Percentiles rank a stretch among this genome's conserved stretches.
phyloP scores from a whole-genome alignment of 2,797 vertebrate species.

The Microctenopoma stevenorrisi region DNA sequence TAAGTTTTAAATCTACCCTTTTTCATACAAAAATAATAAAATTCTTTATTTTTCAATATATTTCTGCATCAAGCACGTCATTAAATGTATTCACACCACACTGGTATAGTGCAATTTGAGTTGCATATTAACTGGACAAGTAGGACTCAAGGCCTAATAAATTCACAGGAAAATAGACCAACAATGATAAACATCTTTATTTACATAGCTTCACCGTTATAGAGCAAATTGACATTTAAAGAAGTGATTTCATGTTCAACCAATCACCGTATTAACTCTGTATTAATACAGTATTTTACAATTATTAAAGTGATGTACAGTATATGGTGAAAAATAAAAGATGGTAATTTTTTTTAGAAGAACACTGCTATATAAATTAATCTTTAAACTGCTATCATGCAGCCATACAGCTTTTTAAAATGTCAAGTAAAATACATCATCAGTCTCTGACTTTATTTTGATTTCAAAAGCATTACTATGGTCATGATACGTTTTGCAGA shows the following conservation, averaged over 20 bases:
- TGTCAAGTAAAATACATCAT: slow-evolving; percentile 41
- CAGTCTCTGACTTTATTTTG: slow-evolving; percentile 9
- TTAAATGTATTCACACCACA: not conserved
- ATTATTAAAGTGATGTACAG: slow-evolving; percentile 51
- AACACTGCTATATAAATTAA: slow-evolving; percentile 56
- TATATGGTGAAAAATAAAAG: slow-evolving; percentile 24
- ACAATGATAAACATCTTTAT: slow-evolving; percentile 50
- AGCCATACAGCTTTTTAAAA: slow-evolving; percentile 4
- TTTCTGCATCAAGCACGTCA: not conserved
- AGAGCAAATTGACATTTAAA: slow-evolving; percentile 51
- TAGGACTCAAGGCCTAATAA: not conserved
- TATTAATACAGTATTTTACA: slow-evolving; percentile 72
- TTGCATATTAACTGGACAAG: slow-evolving; percentile 36
- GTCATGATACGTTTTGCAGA: slow-evolving; percentile 2
- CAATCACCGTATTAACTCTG: slow-evolving; percentile 40
- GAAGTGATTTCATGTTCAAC: slow-evolving; percentile 36
- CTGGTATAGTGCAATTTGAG: slow-evolving; percentile 5
- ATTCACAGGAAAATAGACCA: slow-evolving; percentile 27
- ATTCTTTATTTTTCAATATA: not conserved
- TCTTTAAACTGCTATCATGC: slow-evolving; percentile 29
- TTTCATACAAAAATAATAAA: slow-evolving; percentile 20
- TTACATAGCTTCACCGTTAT: slow-evolving; percentile 56
- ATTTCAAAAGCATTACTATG: slow-evolving; percentile 2
- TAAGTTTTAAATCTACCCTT: slow-evolving; percentile 9
- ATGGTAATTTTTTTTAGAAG: slow-evolving; percentile 6